Conservation (phyloP, 2,888 invertebrate species). For the Eulithis prunata region DNA sequence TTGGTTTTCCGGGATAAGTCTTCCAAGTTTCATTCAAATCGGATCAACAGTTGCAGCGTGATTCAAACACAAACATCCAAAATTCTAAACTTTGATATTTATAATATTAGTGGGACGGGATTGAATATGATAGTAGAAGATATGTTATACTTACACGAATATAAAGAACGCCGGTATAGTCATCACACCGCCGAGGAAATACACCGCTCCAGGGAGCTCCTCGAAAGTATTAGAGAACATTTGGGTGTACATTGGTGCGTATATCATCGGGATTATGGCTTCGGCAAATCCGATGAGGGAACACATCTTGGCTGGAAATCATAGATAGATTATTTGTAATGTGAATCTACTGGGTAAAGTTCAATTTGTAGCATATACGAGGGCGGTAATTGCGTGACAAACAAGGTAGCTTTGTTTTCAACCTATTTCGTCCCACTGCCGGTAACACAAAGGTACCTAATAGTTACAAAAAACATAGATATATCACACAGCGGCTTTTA, state of each 20-base stretch:
- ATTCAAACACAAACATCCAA: too few species aligned
- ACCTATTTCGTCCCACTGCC: too few species aligned
- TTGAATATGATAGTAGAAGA: neutral
- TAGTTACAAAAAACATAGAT: too few species aligned
- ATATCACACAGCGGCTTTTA: too few species aligned
- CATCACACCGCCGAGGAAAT: slow-evolving; percentile 75
- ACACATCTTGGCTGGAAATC: slow-evolving; percentile 79
- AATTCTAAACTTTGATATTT: too few species aligned
- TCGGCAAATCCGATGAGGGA: slow-evolving; percentile 84
- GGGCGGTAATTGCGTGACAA: too few species aligned
- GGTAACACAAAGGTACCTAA: too few species aligned
- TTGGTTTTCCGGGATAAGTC: too few species aligned
- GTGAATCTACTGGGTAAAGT: neutral
- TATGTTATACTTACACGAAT: slow-evolving; percentile 68
- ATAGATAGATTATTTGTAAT: neutral
- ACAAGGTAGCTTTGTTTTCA: too few species aligned
- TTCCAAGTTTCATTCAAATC: too few species aligned
- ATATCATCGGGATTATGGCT: slow-evolving; percentile 77
- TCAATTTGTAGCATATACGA: neutral
- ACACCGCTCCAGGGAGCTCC: slow-evolving; percentile 78
- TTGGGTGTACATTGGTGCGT: slow-evolving; percentile 79
- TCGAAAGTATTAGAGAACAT: slow-evolving; percentile 75
- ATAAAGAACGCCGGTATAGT: slow-evolving; percentile 75
- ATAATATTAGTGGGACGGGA: too few species aligned
- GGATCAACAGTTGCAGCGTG: too few species aligned